A percentile compares a stretch with the other conserved stretches of the same genome.
Conservation (phyloP, 2,888 invertebrate genomes). For the Clanis bilineata region DNA sequence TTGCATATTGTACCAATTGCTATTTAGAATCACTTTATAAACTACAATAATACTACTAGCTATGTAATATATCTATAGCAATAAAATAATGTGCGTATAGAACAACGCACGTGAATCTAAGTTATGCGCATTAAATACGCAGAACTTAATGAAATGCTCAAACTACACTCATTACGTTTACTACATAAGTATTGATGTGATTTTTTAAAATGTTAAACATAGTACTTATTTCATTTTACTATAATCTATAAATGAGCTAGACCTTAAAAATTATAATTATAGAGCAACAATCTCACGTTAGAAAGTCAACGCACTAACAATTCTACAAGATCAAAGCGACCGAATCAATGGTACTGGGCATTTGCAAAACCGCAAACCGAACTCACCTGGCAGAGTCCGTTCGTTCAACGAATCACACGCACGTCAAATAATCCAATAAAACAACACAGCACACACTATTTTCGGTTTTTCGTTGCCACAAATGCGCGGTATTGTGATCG, state of each 20-base stretch:
- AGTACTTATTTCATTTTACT: no score
- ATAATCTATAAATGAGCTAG: neutral
- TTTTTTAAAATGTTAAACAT: no score
- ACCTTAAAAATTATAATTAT: neutral
- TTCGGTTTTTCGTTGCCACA: slow-evolving; percentile 5
- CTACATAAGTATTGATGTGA: no score
- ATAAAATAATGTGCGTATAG: no score
- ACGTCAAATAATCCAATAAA: slow-evolving; percentile 12
- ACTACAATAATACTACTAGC: no score
- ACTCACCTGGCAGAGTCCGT: slow-evolving; percentile 9
- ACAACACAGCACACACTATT: slow-evolving; percentile 17
- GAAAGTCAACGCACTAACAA: slow-evolving; percentile 12
- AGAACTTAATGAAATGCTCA: no score
- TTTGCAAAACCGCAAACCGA: slow-evolving; percentile 11
- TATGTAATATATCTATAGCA: no score
- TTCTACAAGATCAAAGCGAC: slow-evolving; percentile 13
- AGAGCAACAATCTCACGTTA: neutral
- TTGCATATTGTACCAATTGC: no score
- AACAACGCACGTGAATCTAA: no score
- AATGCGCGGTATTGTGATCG: slow-evolving; percentile 13
- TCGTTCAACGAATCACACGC: slow-evolving; percentile 2
- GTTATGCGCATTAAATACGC: no score
- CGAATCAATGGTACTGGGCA: neutral
- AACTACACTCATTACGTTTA: no score
- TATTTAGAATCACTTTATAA: no score